Base-by-base conservation (phyloP, 2,888 invertebrate genomes). In the Drosophila yooni region DNA sequence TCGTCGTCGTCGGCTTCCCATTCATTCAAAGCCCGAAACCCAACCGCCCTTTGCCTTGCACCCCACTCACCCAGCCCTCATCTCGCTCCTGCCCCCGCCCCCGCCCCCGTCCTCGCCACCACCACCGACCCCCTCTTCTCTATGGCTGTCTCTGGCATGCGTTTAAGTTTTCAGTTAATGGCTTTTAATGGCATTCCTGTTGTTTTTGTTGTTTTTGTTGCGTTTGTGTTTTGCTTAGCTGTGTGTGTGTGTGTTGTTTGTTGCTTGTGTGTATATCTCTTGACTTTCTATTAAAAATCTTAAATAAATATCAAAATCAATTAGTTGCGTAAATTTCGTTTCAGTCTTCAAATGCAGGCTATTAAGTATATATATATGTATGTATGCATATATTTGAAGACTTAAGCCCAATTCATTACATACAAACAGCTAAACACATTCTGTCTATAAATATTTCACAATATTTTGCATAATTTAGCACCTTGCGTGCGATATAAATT, bases 151-250 rank as follows among this genome's bases (percentile, higher is more conserved):
- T 82, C 73, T 79, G 88, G 78, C 83, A 88, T 85, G 90, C 83
- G 88, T 88, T 90, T 86, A 82, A 91, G 90, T 90, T 91, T 91
- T 79, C 84, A 91, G 89, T 90, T 89, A 89, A 89, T 89, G 91
- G 91, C 88, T 91, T 91, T 91, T 91, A 89, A 89, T 89, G 89
- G 89, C 82, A 78, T 82, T 83, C 81, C 82, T 59, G 48, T 67
- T 71, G 52, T 65, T 60, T 33, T 34, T 59, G 48, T 67, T 71
- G 52, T 65, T 60, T 33, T 34, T 58, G 54, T 36, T 54, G 48
- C 46, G 54, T 63, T 60, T 64, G 68, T 64, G 70, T 70, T 74
- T 81, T 70, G 64, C 66, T 50, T 74, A 21, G 62, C 56, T 46
- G 3, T 29, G 48, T 36, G 29, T 51, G 34, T 46, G 18, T 66